A percentile compares a stretch with the other conserved stretches of the same genome.
phyloP scores from a whole-genome alignment of 2,888 invertebrate species.

The Myopa testacea region DNA sequence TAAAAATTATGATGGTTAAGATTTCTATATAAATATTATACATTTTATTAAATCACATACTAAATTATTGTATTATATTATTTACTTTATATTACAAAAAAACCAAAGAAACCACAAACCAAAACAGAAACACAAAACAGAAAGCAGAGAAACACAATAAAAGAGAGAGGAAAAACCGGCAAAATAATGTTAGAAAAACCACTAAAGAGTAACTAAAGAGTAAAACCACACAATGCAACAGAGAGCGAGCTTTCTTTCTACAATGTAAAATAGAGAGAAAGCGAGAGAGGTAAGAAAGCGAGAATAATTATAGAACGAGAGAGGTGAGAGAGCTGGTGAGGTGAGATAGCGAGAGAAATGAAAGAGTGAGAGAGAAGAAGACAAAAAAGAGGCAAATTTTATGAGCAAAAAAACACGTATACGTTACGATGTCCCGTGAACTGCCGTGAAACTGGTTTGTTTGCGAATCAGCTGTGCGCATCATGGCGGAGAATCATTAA shows the following conservation, averaged over 20 bases:
- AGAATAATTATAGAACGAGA: not conserved
- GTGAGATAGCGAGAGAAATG: not conserved
- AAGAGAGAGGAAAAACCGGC: no score
- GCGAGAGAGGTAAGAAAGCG: not conserved
- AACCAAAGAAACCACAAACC: no score
- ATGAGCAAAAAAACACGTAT: not conserved
- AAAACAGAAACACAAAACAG: no score
- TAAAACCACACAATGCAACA: no score
- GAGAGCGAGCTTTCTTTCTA: no score
- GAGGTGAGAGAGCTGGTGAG: not conserved
- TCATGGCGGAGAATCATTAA: no score
- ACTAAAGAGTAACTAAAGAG: no score
- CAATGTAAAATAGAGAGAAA: not conserved
- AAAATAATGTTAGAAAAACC: no score
- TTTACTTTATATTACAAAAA: no score
- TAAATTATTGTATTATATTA: no score
- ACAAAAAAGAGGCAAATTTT: no score
- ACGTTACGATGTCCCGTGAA: conserved; percentile 4
- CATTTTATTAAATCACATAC: not conserved
- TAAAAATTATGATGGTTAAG: not conserved
- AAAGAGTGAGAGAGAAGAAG: not conserved
- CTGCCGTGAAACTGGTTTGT: not conserved
- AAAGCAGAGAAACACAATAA: no score
- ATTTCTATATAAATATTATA: not conserved
- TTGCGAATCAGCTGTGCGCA: conserved; percentile 12